phyloP scores from a whole-genome alignment of 2,113 vertebrate genomes.

The Mastomys natalensis region DNA sequence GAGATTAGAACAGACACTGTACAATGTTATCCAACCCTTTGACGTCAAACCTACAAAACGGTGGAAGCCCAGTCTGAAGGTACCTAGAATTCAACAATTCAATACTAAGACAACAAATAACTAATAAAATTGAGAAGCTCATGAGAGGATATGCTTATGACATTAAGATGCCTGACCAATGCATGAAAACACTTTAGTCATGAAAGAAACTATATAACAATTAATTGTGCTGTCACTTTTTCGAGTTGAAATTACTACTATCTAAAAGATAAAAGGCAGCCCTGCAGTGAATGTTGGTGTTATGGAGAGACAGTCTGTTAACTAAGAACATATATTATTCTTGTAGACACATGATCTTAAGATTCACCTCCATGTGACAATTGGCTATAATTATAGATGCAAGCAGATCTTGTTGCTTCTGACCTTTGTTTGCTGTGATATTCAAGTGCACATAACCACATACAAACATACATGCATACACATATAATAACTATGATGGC shows the following conservation, averaged over 20 bases:
- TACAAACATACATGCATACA: not conserved
- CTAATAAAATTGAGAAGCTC: not conserved
- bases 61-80: not conserved
- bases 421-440: not conserved
- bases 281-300: not conserved
- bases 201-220: not conserved
- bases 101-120: not conserved
- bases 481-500: not conserved
- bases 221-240: not conserved
- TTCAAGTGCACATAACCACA: not conserved
- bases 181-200: not conserved
- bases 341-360: not conserved
- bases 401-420: not conserved
- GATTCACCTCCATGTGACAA: accelerated
- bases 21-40: too few species aligned
- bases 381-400: too few species aligned
- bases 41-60: too few species aligned
- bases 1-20: too few species aligned
- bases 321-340: not conserved
- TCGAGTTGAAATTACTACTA: too few species aligned
- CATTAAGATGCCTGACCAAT: not conserved
- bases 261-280: not conserved
- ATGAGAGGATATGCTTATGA: too few species aligned
- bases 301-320: not conserved
- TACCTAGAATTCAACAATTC: not conserved